Conservation (phyloP, 2,113 vertebrate species). For the Anhinga rufa region DNA sequence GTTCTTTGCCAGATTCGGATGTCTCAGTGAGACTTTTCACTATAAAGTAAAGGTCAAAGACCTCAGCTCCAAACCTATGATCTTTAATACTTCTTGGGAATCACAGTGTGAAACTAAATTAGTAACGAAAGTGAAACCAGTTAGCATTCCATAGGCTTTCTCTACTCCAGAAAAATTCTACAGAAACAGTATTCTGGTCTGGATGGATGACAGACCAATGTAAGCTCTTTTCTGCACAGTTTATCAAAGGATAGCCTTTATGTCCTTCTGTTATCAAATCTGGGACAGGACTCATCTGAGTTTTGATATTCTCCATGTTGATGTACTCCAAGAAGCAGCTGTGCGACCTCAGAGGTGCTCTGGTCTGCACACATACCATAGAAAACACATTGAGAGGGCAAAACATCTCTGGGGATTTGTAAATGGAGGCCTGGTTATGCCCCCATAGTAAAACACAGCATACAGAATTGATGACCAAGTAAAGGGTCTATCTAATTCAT, state of each 20-base stretch:
- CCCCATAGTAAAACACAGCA: not conserved
- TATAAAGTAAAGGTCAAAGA: not conserved
- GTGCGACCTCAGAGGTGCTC: not conserved
- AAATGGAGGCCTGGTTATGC: not conserved
- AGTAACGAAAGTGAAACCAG: not conserved
- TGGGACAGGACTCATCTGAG: not conserved
- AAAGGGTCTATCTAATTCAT: not conserved
- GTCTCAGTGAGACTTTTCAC: not conserved
- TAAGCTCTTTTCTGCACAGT: not conserved
- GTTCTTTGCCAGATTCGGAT: not conserved
- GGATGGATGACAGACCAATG: not conserved
- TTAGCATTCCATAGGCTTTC: not conserved
- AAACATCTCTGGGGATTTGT: not conserved
- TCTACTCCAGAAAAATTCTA: not conserved
- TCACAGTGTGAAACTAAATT: not conserved
- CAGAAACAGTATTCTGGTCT: not conserved
- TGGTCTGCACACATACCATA: not conserved
- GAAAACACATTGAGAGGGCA: not conserved
- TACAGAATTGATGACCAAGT: not conserved
- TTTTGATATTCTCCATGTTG: not conserved
- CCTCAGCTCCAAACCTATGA: not conserved
- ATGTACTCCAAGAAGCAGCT: not conserved
- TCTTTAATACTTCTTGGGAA: not conserved
- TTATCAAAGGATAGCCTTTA: not conserved
- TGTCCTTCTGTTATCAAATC: not conserved